Evolutionary conservation across 2,113 vertebrate species (phyloP).

Genomic region (Alexandromys fortis): DNA sequence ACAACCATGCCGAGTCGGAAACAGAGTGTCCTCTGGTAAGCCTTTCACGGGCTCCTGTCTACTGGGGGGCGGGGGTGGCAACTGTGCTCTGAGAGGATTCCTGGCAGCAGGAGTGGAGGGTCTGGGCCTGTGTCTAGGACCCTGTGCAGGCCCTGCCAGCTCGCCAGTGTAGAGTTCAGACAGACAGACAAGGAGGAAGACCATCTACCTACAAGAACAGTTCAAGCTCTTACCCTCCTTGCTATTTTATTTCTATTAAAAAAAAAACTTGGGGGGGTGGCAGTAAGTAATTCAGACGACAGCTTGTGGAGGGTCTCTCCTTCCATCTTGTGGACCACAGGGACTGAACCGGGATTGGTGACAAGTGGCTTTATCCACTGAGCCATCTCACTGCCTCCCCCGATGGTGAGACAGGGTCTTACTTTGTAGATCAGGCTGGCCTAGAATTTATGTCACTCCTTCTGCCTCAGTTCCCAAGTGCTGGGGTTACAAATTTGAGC

Average conservation of each 20-base stretch:
- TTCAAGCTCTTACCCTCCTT: neutral
- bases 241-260: neutral
- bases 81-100: neutral
- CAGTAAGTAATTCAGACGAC: neutral
- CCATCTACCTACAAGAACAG: neutral
- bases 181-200: neutral
- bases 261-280: neutral
- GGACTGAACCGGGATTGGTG: neutral
- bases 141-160: neutral
- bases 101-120: neutral
- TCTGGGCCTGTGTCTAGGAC: neutral
- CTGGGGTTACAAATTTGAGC: neutral
- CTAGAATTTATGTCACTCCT: neutral
- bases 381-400: neutral
- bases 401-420: neutral
- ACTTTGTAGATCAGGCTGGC: neutral
- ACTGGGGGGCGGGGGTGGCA: fast-evolving
- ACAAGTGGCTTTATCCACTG: neutral
- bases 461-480: neutral
- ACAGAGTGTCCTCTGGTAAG: neutral
- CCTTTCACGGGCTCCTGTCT: neutral
- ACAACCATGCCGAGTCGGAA: neutral
- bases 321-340: no score
- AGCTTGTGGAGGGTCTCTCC: neutral
- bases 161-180: neutral